A percentile compares a stretch with the other conserved stretches of the same genome.
These are phyloP conservation scores for Otolemur garnettii DNA, from an alignment of 2,113 vertebrate genomes.

Conservation along the genomic window DNA sequence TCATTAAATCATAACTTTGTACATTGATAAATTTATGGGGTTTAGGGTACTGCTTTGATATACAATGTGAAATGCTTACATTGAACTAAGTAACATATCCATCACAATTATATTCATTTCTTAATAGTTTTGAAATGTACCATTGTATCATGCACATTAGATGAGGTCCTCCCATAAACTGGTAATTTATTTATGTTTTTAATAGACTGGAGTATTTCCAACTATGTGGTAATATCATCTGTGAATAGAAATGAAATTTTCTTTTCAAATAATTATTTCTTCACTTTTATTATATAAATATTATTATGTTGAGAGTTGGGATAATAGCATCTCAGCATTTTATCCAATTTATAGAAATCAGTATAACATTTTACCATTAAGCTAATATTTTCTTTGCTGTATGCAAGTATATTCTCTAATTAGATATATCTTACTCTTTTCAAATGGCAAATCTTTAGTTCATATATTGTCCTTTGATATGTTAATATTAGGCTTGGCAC, in stretches of 20 bases:
- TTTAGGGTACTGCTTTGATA: too few relatives aligned
- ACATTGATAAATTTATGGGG: too few relatives aligned
- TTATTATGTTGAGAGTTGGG: not conserved
- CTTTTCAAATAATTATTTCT: not conserved
- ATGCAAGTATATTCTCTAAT: not conserved
- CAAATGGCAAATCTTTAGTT: not conserved
- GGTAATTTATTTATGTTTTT: conserved; percentile 4
- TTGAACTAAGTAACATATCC: too few relatives aligned
- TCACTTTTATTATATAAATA: not conserved
- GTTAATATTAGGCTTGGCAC: not conserved
- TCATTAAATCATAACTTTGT: too few relatives aligned
- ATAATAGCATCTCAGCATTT: not conserved
- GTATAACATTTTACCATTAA: not conserved
- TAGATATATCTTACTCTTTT: not conserved
- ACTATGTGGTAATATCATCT: not conserved
- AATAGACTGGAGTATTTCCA: not conserved
- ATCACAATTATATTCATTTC: too few relatives aligned
- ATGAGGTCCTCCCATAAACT: not conserved
- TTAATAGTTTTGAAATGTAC: too few relatives aligned
- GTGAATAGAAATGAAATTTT: not conserved
- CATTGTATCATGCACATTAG: too few relatives aligned
- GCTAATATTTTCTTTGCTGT: not conserved
- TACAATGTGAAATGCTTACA: too few relatives aligned
- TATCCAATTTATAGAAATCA: not conserved
- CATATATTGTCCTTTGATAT: not conserved